phyloP scores from a whole-genome alignment of 1,140 invertebrate species.

The Ctenoplectra terminalis region DNA sequence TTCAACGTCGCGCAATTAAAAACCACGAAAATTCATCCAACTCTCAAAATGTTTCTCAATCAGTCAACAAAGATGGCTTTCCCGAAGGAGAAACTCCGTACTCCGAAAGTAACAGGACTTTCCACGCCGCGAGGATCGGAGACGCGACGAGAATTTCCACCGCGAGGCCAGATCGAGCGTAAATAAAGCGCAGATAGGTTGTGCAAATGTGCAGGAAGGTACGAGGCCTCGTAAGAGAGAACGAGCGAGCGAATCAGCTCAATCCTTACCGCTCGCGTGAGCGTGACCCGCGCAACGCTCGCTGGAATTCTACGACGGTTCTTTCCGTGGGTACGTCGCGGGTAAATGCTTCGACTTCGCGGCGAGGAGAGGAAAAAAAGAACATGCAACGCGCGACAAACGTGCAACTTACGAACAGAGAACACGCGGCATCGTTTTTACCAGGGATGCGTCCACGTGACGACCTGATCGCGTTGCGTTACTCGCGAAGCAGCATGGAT shows the following conservation, averaged over 20 bases:
- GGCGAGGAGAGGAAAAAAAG: neutral
- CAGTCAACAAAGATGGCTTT: no score
- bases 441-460: neutral
- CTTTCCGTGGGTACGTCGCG: slow-evolving; percentile 18
- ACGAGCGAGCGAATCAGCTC: slow-evolving; percentile 29
- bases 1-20: no score
- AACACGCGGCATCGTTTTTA: neutral
- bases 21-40: no score
- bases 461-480: neutral
- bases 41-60: no score
- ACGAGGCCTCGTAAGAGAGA: neutral
- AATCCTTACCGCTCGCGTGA: slow-evolving; percentile 59
- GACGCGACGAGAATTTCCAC: no score
- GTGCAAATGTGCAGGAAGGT: slow-evolving; percentile 10
- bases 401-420: no score
- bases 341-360: slow-evolving; percentile 6
- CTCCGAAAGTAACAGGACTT: no score
- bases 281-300: slow-evolving; percentile 62
- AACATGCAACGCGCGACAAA: slow-evolving; percentile 3
- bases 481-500: no score
- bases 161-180: neutral
- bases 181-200: slow-evolving; percentile 15
- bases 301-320: slow-evolving; percentile 46
- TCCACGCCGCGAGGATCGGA: no score
- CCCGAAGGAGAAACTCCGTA: no score